Percentiles rank a stretch among this genome's conserved stretches.
Conservation (phyloP, 2,113 vertebrate species). For the Sisor rabdophorus region DNA sequence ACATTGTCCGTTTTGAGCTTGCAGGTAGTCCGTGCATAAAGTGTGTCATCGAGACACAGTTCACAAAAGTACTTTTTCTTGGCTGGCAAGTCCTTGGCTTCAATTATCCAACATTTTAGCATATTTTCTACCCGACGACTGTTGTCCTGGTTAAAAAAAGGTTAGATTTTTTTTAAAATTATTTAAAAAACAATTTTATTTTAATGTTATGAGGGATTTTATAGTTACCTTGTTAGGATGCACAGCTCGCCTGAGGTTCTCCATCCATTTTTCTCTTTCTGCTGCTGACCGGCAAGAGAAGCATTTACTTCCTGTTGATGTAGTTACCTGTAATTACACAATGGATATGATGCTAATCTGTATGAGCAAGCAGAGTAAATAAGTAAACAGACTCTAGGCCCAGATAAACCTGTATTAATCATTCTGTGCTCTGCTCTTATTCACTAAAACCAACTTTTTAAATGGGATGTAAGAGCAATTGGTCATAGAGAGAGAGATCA, state of each 20-base stretch:
- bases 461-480: constrained; percentile 26
- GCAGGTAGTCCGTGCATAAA: constrained; percentile 95
- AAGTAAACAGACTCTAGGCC: constrained; percentile 26
- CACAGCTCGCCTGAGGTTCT: constrained; percentile 91
- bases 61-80: constrained; percentile 97
- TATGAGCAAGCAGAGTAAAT: constrained; percentile 4
- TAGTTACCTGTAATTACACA: constrained; percentile 80
- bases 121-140: constrained; percentile 89
- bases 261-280: constrained; percentile 99
- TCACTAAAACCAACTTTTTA: not conserved
- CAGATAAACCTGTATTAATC: not conserved
- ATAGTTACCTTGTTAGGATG: constrained; percentile 94
- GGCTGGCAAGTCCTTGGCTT: constrained; percentile 92
- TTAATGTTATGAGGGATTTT: no score
- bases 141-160: constrained; percentile 77
- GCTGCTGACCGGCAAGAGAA: constrained; percentile 96
- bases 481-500: constrained; percentile 21
- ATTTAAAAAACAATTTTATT: no score
- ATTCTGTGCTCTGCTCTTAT: constrained; percentile 15
- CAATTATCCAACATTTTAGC: constrained; percentile 92
- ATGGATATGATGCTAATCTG: constrained; percentile 4
- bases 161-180: no score
- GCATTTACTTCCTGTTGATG: constrained; percentile 94
- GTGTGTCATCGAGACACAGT: constrained; percentile 90
- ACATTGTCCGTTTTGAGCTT: constrained; percentile 95